Percentiles rank a stretch among this genome's conserved stretches.
Evolutionary conservation across 2,797 vertebrate species (phyloP).

Genomic region (Girardinus metallicus): DNA sequence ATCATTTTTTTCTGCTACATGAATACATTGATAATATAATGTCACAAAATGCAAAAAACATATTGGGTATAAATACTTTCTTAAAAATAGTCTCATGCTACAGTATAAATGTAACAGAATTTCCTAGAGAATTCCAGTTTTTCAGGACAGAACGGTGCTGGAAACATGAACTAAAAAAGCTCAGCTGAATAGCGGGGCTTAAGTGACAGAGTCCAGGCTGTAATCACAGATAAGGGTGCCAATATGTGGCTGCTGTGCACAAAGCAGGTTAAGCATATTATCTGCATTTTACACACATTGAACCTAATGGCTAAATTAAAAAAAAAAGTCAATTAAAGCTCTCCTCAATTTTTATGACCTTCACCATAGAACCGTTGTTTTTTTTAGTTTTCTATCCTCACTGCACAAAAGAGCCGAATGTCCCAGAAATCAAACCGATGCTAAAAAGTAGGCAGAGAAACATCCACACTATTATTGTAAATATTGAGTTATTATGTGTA

Average conservation of each 20-base stretch:
- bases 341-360: not conserved
- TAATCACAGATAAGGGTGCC: not conserved
- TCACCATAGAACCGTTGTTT: not conserved
- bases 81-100: not conserved
- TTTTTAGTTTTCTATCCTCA: not conserved
- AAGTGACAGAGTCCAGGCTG: slow-evolving; percentile 1
- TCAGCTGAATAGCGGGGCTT: not conserved
- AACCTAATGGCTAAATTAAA: not conserved
- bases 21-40: not conserved
- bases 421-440: not conserved
- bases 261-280: slow-evolving; percentile 8
- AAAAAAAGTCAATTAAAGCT: not conserved
- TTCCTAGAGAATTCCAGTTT: not conserved
- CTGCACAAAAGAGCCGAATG: not conserved
- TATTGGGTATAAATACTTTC: not conserved
- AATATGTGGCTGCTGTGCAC: not conserved
- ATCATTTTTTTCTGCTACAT: not conserved
- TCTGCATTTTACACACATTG: not conserved
- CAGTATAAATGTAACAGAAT: not conserved
- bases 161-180: not conserved
- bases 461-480: not conserved
- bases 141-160: not conserved
- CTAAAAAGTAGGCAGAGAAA: not conserved
- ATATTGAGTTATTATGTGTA: not conserved
- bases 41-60: not conserved